Evolutionary conservation across 2,113 vertebrate species (phyloP).

Genomic region (Catharus fuscescens): DNA sequence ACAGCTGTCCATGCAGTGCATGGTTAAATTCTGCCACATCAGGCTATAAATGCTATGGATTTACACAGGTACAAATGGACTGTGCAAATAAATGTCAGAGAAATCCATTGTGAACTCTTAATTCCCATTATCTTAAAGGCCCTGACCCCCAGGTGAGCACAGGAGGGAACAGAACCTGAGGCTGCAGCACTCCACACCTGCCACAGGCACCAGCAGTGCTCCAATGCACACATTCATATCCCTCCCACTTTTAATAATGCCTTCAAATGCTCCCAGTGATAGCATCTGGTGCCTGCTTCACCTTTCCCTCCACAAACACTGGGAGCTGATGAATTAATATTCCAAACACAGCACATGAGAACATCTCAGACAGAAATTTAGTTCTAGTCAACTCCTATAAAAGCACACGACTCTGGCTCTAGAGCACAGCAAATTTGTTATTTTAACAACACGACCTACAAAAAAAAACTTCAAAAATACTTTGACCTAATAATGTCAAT

Average conservation of each 20-base stretch:
- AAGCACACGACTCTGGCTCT: not conserved
- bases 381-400: not conserved
- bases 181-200: not conserved
- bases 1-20: not conserved
- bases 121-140: not conserved
- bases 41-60: not conserved
- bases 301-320: not conserved
- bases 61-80: not conserved
- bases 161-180: accelerated
- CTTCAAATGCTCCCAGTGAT: not conserved
- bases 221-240: not conserved
- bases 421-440: not conserved
- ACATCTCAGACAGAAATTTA: not conserved
- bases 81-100: not conserved
- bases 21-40: not conserved
- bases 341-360: not conserved
- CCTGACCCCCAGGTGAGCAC: not conserved
- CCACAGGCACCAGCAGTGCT: not conserved
- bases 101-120: not conserved
- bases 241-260: not conserved
- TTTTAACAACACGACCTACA: conserved; percentile 15
- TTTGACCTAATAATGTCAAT: conserved; percentile 51
- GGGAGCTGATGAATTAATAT: not conserved
- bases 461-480: conserved; percentile 3
- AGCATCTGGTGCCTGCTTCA: not conserved